Percentiles rank a stretch among this genome's conserved stretches.
Evolutionary conservation across 2,888 invertebrate genomes (phyloP).

Genomic region (Lottia scabra): DNA sequence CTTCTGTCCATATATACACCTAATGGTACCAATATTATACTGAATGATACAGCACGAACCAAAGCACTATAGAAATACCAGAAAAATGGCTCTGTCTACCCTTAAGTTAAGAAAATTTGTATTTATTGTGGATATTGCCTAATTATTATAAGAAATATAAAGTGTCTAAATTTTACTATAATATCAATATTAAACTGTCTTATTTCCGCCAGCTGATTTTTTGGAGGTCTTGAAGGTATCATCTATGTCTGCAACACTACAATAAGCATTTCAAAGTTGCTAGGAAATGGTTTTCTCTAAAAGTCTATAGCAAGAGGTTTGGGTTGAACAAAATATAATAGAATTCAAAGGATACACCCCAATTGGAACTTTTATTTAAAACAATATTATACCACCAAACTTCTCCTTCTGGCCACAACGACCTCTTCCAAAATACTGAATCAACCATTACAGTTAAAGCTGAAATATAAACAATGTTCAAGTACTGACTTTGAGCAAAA

Average conservation of each 20-base stretch:
- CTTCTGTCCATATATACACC: slow-evolving; percentile 76
- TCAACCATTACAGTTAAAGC: slow-evolving; percentile 84
- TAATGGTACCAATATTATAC: slow-evolving; percentile 77
- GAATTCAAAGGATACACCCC: slow-evolving; percentile 90
- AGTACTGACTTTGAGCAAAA: background rate
- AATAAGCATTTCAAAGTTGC: too few relatives aligned
- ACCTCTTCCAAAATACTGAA: slow-evolving; percentile 91
- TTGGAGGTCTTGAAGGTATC: too few relatives aligned
- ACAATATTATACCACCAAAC: slow-evolving; percentile 96
- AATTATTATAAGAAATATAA: too few relatives aligned
- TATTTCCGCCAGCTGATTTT: too few relatives aligned
- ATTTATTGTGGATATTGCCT: too few relatives aligned
- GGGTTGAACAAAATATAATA: background rate
- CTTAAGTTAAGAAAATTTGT: slow-evolving; percentile 31
- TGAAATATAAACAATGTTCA: slow-evolving; percentile 74
- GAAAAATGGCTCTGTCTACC: slow-evolving; percentile 78
- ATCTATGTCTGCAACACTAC: too few relatives aligned
- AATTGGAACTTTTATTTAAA: slow-evolving; percentile 92
- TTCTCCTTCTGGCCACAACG: slow-evolving; percentile 96
- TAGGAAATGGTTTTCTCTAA: background rate
- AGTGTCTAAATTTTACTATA: too few relatives aligned
- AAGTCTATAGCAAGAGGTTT: background rate
- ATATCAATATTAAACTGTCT: too few relatives aligned
- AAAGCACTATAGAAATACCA: slow-evolving; percentile 99
- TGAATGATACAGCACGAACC: slow-evolving; percentile 89